A percentile compares a stretch with the other conserved stretches of the same genome.
Conservation (phyloP, 1,140 invertebrate genomes). For the Formica exsecta region DNA sequence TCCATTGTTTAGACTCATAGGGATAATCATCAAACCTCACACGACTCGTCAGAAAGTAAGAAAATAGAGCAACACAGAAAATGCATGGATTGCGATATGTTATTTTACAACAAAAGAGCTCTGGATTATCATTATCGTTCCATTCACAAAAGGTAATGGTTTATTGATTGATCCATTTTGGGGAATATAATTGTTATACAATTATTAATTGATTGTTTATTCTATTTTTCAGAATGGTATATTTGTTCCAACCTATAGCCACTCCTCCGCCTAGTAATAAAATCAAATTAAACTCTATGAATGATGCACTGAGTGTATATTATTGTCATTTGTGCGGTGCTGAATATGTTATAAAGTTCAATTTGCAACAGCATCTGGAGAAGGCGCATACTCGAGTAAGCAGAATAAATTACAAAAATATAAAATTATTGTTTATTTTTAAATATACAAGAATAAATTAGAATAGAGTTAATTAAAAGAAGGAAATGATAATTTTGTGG, state of each 20-base stretch:
- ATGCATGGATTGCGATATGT: slow-evolving; percentile 88
- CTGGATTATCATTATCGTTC: slow-evolving; percentile 89
- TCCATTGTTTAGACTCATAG: slow-evolving; percentile 86
- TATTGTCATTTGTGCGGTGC: slow-evolving; percentile 90
- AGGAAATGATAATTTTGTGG: not conserved
- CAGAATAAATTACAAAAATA: slow-evolving; percentile 33
- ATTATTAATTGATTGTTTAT: slow-evolving; percentile 44
- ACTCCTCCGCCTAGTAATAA: slow-evolving; percentile 88
- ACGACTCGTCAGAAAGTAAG: slow-evolving; percentile 80
- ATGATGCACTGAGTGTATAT: slow-evolving; percentile 88
- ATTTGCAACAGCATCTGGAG: slow-evolving; percentile 89
- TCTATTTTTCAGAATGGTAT: slow-evolving; percentile 84
- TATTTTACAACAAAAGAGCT: slow-evolving; percentile 88
- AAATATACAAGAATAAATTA: slow-evolving; percentile 10
- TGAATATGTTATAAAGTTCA: slow-evolving; percentile 90
- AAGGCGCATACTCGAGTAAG: slow-evolving; percentile 86
- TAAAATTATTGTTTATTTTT: slow-evolving; percentile 41
- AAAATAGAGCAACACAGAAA: slow-evolving; percentile 84
- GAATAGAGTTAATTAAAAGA: not conserved
- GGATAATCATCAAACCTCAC: slow-evolving; percentile 88
- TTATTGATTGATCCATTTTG: not conserved
- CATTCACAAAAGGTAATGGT: slow-evolving; percentile 87
- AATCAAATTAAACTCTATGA: slow-evolving; percentile 87
- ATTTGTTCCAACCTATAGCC: slow-evolving; percentile 86
- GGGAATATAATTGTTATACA: not conserved